Evolutionary conservation across 2,888 invertebrate genomes (phyloP), one percentile per base, ranked within the genome.

Genomic region (Acronicta alni): DNA sequence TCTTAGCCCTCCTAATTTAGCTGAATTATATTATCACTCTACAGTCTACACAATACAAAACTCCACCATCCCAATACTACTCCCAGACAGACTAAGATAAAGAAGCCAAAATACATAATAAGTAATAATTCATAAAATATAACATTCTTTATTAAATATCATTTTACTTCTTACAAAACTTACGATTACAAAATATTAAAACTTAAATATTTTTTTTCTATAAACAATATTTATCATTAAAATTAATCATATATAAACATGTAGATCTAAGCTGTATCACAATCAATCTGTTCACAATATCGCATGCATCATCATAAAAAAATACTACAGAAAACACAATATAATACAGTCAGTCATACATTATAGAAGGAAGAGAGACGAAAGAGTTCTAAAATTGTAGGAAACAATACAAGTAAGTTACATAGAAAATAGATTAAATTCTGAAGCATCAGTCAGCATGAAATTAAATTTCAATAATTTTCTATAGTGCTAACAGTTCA

Each of bases 161-260:
- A 59, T 57, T 49, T 57, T 35, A 35, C 35, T 35, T 76, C 67
- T 80, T 82, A 79, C 42, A 80, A 81, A 80, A 75, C 67, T 72
- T 72, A 71, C 18, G 47, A 74, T 71, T 64, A 65, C 38, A 67
- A 75, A 77, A 55, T 35, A 70, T 76, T 74, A 79, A 57, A 80
- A 82, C 79, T 81, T 81, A 79, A 60, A 80, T 82, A 83, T 77
- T 80, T 72, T 71, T 72, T 62, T 72, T 67, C 72, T 60, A 76
- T 71, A 82, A 76, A 75, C 52, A 69, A 49, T n/a, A 57, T 48
- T 61, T 62, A 81, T 80, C 39, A 56, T 63, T 70, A 57, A 70
- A 69, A 71, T 56, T 61, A 59, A 63, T 51, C 68, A 57, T 53
- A n/a, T 6, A 52, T 49, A 56, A 70, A 70, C 48, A 65, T 53